Evolutionary conservation across 2,113 vertebrate genomes (phyloP).

Genomic region (Xiphophorus maculatus): DNA sequence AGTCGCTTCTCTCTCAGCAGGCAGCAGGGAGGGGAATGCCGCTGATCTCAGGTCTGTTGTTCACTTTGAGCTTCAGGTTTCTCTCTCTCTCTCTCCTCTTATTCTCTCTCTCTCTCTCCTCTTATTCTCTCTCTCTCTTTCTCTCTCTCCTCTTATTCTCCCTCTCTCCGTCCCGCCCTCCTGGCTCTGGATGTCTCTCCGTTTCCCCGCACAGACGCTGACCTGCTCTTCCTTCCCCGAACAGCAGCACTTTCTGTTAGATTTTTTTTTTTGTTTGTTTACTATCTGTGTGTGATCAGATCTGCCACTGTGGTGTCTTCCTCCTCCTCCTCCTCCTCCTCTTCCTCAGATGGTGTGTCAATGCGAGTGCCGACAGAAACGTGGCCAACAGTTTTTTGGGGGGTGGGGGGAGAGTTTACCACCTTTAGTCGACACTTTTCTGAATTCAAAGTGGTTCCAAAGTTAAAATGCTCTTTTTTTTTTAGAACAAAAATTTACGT

Average conservation of each 20-base stretch:
- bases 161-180: background rate
- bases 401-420: too few species aligned
- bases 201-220: constrained; percentile 46
- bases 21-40: constrained; percentile 22
- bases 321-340: background rate
- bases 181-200: background rate
- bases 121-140: background rate
- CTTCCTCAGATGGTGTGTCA: background rate
- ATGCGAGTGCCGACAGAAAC: too few species aligned
- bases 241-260: constrained; percentile 21
- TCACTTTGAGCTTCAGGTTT: constrained; percentile 13
- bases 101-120: background rate
- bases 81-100: constrained; percentile 1
- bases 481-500: too few species aligned
- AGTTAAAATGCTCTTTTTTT: too few species aligned
- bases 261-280: background rate
- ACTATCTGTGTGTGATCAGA: background rate
- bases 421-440: too few species aligned
- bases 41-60: constrained; percentile 32
- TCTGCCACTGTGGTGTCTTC: background rate
- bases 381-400: too few species aligned
- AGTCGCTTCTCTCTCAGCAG: background rate
- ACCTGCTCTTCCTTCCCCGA: constrained; percentile 54
- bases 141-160: background rate
- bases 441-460: too few species aligned